Evolutionary conservation across 92 coral and sea anemone species (phyloP), one percentile per base, ranked within the genome.

Genomic region (Paragorgia papillata): DNA sequence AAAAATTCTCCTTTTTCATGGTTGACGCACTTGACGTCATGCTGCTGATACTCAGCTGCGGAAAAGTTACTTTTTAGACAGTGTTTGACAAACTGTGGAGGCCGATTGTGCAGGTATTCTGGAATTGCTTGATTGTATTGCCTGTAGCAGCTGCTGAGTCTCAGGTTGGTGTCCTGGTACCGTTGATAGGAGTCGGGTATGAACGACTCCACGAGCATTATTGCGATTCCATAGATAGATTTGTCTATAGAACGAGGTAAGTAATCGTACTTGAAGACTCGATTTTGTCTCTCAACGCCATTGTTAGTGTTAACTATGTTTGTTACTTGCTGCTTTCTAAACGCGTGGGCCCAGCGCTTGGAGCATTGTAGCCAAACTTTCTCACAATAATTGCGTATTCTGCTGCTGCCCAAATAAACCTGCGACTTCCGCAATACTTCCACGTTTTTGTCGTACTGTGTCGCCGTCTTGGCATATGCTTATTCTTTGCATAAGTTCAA

Each of bases 211-310:
- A 88, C 75, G 29, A 85, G 84, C 67, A 80, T 68, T 1, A 71
- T 58, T 1, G 79, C 80, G 48, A 88, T 74, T 1, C 89, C 85
- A 71, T 76, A 86, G 12, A 80, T 88, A 2, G 94, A 89, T 70
- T 89, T 89, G 55, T 86, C 84, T 20, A 79, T 28, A 17, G 90
- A 79, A 39, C 80, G 41, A 1, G 84, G 90, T 18, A 89, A 76
- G 57, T 74, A 80, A 51, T 48, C 69, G 65, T 89, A 86, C 60
- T 83, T 89, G 10, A 85, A 86, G 29, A 79, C 77, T 27, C 62
- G 74, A 73, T 89, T 89, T 61, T 89, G 92, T 7, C 83, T 73
- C 76, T 89, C 87, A n/a, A 84, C 85, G 10, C 80, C 85, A 54
- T 87, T 87, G 66, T 79, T 87, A 3, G 85, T 87, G 68, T 79